phyloP scores from a whole-genome alignment of 1,140 invertebrate species.

The Teleogryllus occipitalis region DNA sequence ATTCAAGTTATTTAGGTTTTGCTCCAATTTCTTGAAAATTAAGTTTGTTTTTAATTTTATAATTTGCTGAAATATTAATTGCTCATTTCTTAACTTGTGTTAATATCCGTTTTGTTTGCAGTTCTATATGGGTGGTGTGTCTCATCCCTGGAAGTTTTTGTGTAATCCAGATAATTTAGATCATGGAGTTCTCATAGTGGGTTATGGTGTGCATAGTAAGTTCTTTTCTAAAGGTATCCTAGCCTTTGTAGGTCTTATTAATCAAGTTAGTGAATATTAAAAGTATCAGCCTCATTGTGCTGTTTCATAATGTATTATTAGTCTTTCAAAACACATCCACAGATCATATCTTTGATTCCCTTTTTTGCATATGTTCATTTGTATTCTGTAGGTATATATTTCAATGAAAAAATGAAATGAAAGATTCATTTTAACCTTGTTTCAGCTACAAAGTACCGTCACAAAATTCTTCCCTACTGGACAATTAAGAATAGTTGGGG shows the following conservation, averaged over 20 bases:
- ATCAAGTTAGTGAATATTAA: too few relatives aligned
- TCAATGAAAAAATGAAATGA: neutral
- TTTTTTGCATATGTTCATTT: neutral
- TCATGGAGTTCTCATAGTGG: constrained; percentile 90
- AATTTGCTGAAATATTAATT: too few relatives aligned
- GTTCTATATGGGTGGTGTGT: constrained; percentile 95
- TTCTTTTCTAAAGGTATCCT: constrained; percentile 24
- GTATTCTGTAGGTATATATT: neutral
- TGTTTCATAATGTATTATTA: too few relatives aligned
- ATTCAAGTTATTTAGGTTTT: too few relatives aligned
- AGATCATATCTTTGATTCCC: too few relatives aligned
- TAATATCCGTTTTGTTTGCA: constrained; percentile 29
- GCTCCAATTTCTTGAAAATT: too few relatives aligned
- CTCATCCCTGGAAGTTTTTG: constrained; percentile 85
- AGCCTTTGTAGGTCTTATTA: too few relatives aligned
- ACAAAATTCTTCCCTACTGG: constrained; percentile 43
- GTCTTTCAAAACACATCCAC: too few relatives aligned
- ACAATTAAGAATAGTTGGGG: constrained; percentile 52
- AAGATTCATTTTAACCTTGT: neutral
- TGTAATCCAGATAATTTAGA: constrained; percentile 74
- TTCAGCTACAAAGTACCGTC: constrained; percentile 17
- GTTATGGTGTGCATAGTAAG: constrained; percentile 72
- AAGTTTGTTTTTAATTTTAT: too few relatives aligned
- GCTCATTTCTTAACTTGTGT: too few relatives aligned
- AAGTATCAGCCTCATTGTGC: too few relatives aligned